Base-by-base conservation (phyloP, 53 echinoderm and acorn worm genomes). In the Luidia sarsii region DNA sequence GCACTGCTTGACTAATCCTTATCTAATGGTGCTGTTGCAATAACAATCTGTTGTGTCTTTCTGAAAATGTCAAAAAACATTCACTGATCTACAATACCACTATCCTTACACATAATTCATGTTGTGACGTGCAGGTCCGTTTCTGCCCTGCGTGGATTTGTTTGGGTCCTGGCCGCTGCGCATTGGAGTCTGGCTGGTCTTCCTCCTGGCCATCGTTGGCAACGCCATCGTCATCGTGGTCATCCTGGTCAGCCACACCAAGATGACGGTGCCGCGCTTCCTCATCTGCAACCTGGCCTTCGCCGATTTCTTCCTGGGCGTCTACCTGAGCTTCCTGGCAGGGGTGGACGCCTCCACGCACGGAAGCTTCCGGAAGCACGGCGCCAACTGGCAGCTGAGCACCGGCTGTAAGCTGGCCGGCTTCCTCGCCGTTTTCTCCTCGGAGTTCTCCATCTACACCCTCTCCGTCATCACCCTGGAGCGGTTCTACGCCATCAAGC, bases 221-320 rank as follows among this genome's bases (percentile, higher is more conserved):
- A 95, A 95, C 63, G 79, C 80, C 23, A 87, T 67, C 10, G 95
- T 95, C 35, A 90, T 95, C 46, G 46, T 88, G 5, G 92, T 95
- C 71, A 95, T 90, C 65, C 22, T 90, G 21, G 70, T 92, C 74
- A 92, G 92, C 18, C 81, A 79, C 22, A 92, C 90, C 10, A 95
- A 95, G 80, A 87, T 95, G 87, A 89, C 89, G 33, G 95, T 95
- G 6, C 90, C 95, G 0, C 77, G 92, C 4, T 95, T 95, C 69
- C 88, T 95, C n/a, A 92, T 95, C 71, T 92, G 92, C 68, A 95
- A 95, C 57, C 83, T 95, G n/a, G 95, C 95, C 3, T 92, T 92
- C 67, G 95, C 95, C 4, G 95, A 95, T 24, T 90, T 95, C 71
- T 86, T 87, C 27, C 85, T 95, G 88, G 92, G 92, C 32, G 43